phyloP scores from a whole-genome alignment of 2,888 invertebrate species.

The Thelaira solivaga region DNA sequence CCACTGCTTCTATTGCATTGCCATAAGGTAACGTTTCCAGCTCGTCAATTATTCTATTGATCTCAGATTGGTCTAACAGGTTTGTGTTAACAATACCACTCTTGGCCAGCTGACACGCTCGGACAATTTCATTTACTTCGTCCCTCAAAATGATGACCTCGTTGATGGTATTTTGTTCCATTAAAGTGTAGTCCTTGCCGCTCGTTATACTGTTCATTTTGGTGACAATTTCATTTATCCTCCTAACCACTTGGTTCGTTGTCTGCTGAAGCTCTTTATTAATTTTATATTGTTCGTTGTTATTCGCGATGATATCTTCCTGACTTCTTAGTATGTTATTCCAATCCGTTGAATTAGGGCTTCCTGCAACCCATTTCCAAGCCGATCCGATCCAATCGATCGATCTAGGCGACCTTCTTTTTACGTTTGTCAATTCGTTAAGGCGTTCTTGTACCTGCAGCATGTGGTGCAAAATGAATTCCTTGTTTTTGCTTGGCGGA shows the following conservation, averaged over 20 bases:
- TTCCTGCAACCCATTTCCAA: not conserved
- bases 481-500: slow-evolving; percentile 19
- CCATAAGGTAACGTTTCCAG: not conserved
- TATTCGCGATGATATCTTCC: not conserved
- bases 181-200: slow-evolving; percentile 1
- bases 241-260: not conserved
- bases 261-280: not conserved
- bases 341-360: not conserved
- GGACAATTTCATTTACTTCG: slow-evolving; percentile 26
- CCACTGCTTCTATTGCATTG: not conserved
- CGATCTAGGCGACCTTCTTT: not conserved
- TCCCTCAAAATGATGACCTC: slow-evolving; percentile 3
- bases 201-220: not conserved
- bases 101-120: slow-evolving; percentile 24
- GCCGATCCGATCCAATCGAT: not conserved
- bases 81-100: slow-evolving; percentile 14
- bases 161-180: slow-evolving; percentile 8
- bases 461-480: slow-evolving; percentile 8
- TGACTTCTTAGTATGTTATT: not conserved
- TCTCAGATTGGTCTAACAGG: not conserved
- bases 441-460: slow-evolving; percentile 15
- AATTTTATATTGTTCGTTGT: not conserved
- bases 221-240: not conserved
- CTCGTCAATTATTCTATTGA: not conserved
- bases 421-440: not conserved